phyloP scores from a whole-genome alignment of 2,113 vertebrate species.

The Neopipo cinnamomea region DNA sequence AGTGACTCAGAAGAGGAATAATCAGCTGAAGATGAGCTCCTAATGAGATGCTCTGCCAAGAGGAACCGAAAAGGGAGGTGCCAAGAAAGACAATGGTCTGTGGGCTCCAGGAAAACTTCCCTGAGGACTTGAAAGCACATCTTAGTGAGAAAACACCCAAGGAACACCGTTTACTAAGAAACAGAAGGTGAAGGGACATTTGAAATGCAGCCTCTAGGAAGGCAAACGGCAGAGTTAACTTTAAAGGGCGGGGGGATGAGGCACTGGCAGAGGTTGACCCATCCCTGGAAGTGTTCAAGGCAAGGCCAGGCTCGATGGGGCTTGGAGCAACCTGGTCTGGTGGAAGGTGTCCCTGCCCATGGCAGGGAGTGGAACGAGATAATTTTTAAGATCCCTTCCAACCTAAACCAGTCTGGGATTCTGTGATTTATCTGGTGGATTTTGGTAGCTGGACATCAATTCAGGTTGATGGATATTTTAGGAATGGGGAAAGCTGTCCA shows the following conservation, averaged over 20 bases:
- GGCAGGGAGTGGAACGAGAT: background rate
- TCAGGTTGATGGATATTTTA: background rate
- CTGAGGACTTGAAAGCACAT: background rate
- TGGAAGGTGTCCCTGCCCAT: background rate
- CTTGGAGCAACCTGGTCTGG: background rate
- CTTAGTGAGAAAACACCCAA: background rate
- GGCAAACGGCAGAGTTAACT: background rate
- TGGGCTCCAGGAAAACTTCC: background rate
- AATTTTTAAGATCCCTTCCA: background rate
- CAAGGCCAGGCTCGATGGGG: background rate
- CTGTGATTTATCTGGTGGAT: background rate
- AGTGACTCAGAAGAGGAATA: conserved; percentile 22
- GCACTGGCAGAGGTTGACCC: background rate
- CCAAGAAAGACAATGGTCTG: background rate
- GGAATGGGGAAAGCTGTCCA: background rate
- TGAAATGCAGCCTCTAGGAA: background rate
- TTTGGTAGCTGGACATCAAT: background rate
- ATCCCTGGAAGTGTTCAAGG: background rate
- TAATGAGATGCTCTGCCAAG: conserved; percentile 36
- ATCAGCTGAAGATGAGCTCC: background rate
- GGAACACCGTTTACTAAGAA: background rate
- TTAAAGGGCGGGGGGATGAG: background rate
- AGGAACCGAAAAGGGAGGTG: background rate
- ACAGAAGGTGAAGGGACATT: background rate
- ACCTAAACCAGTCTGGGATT: background rate